A percentile compares a stretch with the other conserved stretches of the same genome.
Evolutionary conservation across 2,113 vertebrate genomes (phyloP).

Genomic region (Natator depressus): DNA sequence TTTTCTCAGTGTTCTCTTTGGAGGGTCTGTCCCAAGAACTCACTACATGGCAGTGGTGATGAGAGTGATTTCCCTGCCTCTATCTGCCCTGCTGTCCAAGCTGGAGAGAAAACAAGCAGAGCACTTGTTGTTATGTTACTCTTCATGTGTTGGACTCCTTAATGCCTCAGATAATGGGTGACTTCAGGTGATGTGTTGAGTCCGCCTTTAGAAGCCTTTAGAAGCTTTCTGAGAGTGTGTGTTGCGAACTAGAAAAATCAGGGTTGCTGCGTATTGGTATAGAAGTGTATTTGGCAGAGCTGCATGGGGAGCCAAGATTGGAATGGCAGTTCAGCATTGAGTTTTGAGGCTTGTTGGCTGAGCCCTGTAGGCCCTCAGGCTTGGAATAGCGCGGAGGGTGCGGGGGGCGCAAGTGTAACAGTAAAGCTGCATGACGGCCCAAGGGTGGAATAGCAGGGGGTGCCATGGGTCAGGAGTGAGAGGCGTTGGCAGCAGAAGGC

Average conservation of each 20-base stretch:
- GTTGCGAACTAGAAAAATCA: neutral
- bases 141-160: neutral
- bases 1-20: neutral
- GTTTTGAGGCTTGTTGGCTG: neutral
- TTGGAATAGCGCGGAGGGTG: neutral
- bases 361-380: neutral
- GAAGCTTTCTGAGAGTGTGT: neutral
- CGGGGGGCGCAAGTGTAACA: no score
- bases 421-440: neutral
- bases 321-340: neutral
- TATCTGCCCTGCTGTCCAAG: neutral
- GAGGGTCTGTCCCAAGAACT: neutral
- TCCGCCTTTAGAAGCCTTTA: neutral
- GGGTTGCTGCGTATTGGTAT: neutral
- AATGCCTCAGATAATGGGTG: neutral
- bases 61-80: neutral
- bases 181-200: neutral
- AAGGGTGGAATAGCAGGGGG: neutral
- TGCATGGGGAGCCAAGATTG: neutral
- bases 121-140: accelerated
- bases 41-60: neutral
- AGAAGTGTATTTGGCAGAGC: neutral
- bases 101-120: neutral
- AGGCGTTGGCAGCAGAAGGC: neutral
- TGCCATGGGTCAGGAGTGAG: neutral